Base-by-base conservation (phyloP, 2,113 vertebrate genomes). In the Podocnemis expansa region DNA sequence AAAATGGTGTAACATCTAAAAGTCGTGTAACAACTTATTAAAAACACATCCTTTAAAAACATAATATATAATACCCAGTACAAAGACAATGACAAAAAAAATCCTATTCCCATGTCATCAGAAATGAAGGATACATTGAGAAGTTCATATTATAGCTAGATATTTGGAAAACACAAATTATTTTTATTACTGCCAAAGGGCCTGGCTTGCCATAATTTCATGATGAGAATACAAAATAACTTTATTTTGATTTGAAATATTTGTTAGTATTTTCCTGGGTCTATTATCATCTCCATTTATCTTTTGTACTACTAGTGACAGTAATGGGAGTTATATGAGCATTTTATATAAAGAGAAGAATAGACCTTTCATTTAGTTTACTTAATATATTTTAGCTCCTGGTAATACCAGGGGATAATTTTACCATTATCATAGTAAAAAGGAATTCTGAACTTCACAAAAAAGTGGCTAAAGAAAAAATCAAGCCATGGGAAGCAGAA, bases 401-500 rank as follows among this genome's bases (percentile, higher is more conserved):
- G 81, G 75, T 55, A 38, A 89, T 4, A 82, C 34, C 79, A 54
- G 63, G 56, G 25, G 56, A 31, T 29, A 29, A 38, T 85, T 11
- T 4, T 78, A 21, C 29, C 25, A 70, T 82, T 82, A 75, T 85
- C 80, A 8, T 0, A 0, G 34, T 89, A 41, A 60, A 67, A 51
- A 63, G 54, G 49, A 93, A 22, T 49, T 49, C 82, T 41, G 0
- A 0, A 12, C 43, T 82, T 73, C 4, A 21, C 29, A 25, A 80
- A 60, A 87, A 84, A 0, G 2, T 55, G 14, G 10, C 9, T 11
- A 19, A 38, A 45, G 5, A 41, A 54, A 60, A 67, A 41, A 1
- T 9, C 34, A 51, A 81, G 84, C 41, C 47, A 17, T 27, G 3
- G 0, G 4, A 55, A 24, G 45, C 73, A 60, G 29, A 1, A 10